Conservation (phyloP, 1,140 invertebrate genomes). For the Apis mellifera region DNA sequence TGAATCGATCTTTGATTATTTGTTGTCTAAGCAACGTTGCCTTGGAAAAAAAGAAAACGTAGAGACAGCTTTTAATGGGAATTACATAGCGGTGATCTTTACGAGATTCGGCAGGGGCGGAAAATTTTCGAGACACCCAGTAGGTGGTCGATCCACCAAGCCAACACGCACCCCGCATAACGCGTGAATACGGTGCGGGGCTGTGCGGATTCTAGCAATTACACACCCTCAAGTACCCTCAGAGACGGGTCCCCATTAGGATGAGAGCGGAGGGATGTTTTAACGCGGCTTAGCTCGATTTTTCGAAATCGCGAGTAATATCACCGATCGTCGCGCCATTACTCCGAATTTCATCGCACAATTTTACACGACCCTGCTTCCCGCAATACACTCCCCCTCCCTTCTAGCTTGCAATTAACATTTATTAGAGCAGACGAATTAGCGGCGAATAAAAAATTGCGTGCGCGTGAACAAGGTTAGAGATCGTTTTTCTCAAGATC, state of each 20-base stretch:
- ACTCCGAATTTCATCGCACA: neutral
- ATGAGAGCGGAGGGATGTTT: conserved; percentile 75
- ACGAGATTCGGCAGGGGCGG: neutral
- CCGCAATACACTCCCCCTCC: neutral
- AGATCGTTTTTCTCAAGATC: too few species aligned
- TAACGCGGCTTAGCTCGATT: conserved; percentile 70
- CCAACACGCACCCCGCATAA: conserved; percentile 70
- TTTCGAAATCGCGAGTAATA: conserved; percentile 63
- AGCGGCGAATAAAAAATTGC: neutral
- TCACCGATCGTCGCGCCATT: conserved; percentile 11
- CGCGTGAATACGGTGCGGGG: conserved; percentile 77
- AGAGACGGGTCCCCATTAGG: conserved; percentile 79
- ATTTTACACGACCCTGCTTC: neutral
- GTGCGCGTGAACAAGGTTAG: neutral
- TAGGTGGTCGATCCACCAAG: conserved; percentile 66
- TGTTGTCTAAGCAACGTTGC: too few species aligned
- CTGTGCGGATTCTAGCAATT: conserved; percentile 81
- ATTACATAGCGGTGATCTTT: neutral
- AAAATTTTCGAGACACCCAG: conserved; percentile 69
- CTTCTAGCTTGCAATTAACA: conserved; percentile 6
- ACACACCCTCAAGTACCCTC: conserved; percentile 79
- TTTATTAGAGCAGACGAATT: neutral
- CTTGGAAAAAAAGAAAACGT: too few species aligned
- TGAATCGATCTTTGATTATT: too few species aligned
- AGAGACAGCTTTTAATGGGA: neutral